Evolutionary conservation across 92 coral and sea anemone species (phyloP).

Genomic region (Palythoa heliodiscus): DNA sequence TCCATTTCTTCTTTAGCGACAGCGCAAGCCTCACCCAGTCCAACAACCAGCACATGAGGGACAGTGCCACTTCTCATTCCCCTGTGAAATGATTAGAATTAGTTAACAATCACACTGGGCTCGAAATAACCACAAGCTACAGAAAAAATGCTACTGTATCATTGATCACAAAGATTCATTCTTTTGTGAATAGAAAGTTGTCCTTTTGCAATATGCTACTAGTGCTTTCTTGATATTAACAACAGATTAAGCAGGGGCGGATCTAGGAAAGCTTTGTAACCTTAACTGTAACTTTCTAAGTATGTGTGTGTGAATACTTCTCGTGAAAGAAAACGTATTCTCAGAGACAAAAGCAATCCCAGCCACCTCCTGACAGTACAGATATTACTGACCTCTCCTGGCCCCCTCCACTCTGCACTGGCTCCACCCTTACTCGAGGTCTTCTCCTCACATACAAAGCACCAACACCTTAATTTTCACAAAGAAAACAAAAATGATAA

Average conservation of each 20-base stretch:
- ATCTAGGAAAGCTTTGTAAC: no score
- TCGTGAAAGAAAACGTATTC: no score
- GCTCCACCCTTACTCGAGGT: slow-evolving; percentile 96
- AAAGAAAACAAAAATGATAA: neutral
- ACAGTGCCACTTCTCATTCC: slow-evolving; percentile 99
- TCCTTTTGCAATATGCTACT: no score
- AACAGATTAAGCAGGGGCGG: no score
- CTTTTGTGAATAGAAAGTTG: no score
- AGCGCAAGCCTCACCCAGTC: slow-evolving; percentile 98
- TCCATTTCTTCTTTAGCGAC: slow-evolving; percentile 86
- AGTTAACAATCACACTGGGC: neutral
- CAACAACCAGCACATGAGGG: slow-evolving; percentile 94
- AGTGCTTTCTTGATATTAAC: no score
- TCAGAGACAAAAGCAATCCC: neutral
- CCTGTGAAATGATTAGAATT: slow-evolving; percentile 47
- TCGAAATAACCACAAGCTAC: no score
- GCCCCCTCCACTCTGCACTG: slow-evolving; percentile 97
- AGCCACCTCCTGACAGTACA: neutral
- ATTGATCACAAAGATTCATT: no score
- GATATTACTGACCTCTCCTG: slow-evolving; percentile 81
- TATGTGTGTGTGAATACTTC: no score
- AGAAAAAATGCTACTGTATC: no score
- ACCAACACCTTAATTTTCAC: slow-evolving; percentile 77
- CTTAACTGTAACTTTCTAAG: no score
- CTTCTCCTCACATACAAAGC: slow-evolving; percentile 90